Conservation (phyloP, 1,140 invertebrate genomes). For the silkworm (Bombyx mori) region ASM3026992v2 NC_085133.1:4436001-4436500, state of each 20-base stretch:
- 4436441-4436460: slow-evolving; percentile 32
- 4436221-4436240: background rate
- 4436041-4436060: slow-evolving; percentile 17
- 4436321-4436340: slow-evolving; percentile 24
- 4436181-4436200: slow-evolving; percentile 7
- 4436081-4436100: slow-evolving; percentile 15
- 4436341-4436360: slow-evolving; percentile 57
- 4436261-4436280: too few relatives aligned
- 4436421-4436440: slow-evolving; percentile 50
- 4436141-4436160: slow-evolving; percentile 49
- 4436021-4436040: slow-evolving; percentile 11
- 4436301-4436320: slow-evolving; percentile 44
- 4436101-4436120: slow-evolving; percentile 46
- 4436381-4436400: slow-evolving; percentile 63
- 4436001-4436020: slow-evolving; percentile 22
- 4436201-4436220: slow-evolving; percentile 5
- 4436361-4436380: slow-evolving; percentile 43
- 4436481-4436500: slow-evolving; percentile 43
- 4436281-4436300: background rate
- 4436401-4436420: slow-evolving; percentile 54
- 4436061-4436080: slow-evolving; percentile 15
- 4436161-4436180: slow-evolving; percentile 68
- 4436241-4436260: slow-evolving; percentile 9
- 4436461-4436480: slow-evolving; percentile 54
- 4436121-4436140: slow-evolving; percentile 64